Conservation (phyloP, 2,797 vertebrate genomes). For the Neopelma chrysocephalum region DNA sequence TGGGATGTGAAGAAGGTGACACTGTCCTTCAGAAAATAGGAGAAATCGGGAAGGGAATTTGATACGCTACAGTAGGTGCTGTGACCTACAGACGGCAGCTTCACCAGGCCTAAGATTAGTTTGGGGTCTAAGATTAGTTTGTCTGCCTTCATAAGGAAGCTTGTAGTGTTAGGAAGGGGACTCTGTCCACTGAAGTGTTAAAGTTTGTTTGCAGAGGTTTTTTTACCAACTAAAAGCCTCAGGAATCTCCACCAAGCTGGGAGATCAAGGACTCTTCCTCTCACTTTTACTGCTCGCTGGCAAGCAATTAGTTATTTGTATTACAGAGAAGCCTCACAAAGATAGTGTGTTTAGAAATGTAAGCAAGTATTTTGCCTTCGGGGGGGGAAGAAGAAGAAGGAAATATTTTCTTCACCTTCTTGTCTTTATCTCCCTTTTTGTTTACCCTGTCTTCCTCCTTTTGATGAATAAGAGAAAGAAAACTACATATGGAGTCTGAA, state of each 20-base stretch:
- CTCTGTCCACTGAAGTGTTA: neutral
- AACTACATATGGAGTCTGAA: constrained; percentile 63
- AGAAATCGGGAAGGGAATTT: neutral
- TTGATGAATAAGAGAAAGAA: constrained; percentile 62
- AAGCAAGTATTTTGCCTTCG: constrained; percentile 5
- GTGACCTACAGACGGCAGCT: neutral
- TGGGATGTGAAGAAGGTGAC: neutral
- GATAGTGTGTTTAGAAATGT: neutral
- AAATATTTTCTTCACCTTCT: constrained; percentile 43
- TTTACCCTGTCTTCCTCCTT: constrained; percentile 36
- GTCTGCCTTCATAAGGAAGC: neutral
- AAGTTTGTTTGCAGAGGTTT: neutral
- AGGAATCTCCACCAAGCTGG: constrained; percentile 29
- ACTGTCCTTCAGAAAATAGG: neutral
- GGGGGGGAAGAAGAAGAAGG: neutral
- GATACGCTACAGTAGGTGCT: accelerated
- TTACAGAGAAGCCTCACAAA: constrained; percentile 35
- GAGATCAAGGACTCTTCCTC: constrained; percentile 41
- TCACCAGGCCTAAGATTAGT: neutral
- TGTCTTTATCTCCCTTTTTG: constrained; percentile 32
- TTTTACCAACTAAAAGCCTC: neutral
- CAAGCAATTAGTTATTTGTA: constrained; percentile 50
- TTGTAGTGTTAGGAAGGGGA: accelerated
- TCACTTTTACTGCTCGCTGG: neutral
- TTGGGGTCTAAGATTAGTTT: neutral